Evolutionary conservation across 2,797 vertebrate species (phyloP), one percentile per base, ranked within the genome.

Genomic region (Tangara arthus): DNA sequence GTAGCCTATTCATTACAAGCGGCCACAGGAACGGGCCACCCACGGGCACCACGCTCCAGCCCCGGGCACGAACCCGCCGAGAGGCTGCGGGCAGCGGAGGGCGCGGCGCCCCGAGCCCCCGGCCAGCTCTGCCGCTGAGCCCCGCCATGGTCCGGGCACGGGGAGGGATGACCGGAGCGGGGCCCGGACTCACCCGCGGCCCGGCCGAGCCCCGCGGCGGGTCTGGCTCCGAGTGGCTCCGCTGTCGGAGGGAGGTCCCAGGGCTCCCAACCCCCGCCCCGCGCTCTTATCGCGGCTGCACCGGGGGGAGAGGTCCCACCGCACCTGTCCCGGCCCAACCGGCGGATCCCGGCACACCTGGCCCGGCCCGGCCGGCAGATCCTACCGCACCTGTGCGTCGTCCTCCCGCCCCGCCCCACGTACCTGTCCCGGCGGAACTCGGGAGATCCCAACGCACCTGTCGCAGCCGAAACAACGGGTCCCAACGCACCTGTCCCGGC

Each of bases 221-320:
- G 11, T 18, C 42, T 23, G 2, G 23, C 42, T n/a, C 26, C 26
- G 7, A 11, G 5, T 0, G 9, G 32, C 12, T 65, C 37, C 2
- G 1, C 46, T 32, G 0, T 1, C 12, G 5, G 14, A 3, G 10
- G 3, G 11, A 69, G 6, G 2, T 8, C 14, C 52, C 26, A 1
- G 4, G 7, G 2, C 6, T 12, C 13, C 59, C 0, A 9, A 4
- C 7, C 18, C 26, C 17, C 9, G 4, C 8, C 26, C 53, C 21
- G 8, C 26, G n/a, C 46, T 44, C 37, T 32, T 32, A 2, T 22
- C 47, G 18, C 39, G 47, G 18, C n/a, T 47, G 11, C 42, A 52
- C 11, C 46, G 17, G 8, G 8, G 6, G 16, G 16, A 26, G 14
- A 30, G 14, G 3, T 32, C n/a, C 55, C 46, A 3, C 11, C 41